Percentiles rank a stretch among this genome's conserved stretches.
phyloP scores from a whole-genome alignment of 2,888 invertebrate genomes.

The Buathra laborator region DNA sequence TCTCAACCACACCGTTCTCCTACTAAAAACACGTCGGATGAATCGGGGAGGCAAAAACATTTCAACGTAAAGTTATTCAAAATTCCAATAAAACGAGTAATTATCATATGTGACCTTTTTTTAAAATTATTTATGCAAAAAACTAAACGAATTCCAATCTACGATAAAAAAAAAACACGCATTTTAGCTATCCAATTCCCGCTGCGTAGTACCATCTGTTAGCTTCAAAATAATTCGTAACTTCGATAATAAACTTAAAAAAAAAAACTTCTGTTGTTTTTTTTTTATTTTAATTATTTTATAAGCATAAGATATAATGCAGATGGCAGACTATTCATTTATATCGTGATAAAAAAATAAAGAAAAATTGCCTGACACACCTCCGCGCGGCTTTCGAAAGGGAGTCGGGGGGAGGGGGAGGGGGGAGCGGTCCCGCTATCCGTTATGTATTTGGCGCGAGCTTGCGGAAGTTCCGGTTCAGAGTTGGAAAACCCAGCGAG shows the following conservation, averaged over 20 bases:
- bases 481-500: conserved; percentile 24
- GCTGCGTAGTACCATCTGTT: too few species aligned
- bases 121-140: neutral
- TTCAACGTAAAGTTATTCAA: neutral
- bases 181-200: too few species aligned
- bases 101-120: neutral
- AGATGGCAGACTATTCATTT: conserved; percentile 42
- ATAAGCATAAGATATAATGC: conserved; percentile 17
- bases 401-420: conserved; percentile 34
- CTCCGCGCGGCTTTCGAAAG: neutral
- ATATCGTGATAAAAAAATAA: conserved; percentile 27
- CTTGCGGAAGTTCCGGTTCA: conserved; percentile 44
- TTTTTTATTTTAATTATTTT: neutral
- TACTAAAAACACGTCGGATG: neutral
- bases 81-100: neutral
- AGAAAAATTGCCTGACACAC: conserved; percentile 18
- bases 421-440: conserved; percentile 60
- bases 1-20: conserved; percentile 14
- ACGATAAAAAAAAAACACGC: neutral
- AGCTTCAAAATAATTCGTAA: too few species aligned
- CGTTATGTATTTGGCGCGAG: conserved; percentile 36
- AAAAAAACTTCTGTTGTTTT: too few species aligned
- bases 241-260: neutral
- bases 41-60: neutral
- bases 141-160: neutral